Base-by-base conservation (phyloP, 1,140 invertebrate species). In the Aphidius ervi region DNA sequence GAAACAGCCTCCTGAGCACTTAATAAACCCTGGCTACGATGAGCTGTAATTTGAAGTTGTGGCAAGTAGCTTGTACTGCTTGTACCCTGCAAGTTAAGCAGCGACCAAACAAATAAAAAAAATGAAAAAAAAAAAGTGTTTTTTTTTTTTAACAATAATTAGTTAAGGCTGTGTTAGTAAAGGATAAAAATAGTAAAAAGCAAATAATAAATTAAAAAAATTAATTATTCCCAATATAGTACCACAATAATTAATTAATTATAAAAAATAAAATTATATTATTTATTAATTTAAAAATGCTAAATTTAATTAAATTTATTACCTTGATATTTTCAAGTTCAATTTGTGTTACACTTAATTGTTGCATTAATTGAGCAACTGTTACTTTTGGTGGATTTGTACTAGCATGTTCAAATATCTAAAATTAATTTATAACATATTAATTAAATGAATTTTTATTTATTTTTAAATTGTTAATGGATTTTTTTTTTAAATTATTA, bases 1-100 rank as follows among this genome's bases (percentile, higher is more conserved):
- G 89, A 90, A 85, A 92, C 87, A 84, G 90, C 90, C 85, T 92
- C 90, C 85, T 90, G 88, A 84, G 88, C 88, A 81, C 88, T 91
- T 82, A 92, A 87, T 82, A 91, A 88, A 83, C 85, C 86, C 84
- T 88, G 83, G 72, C 74, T 75, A 73, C 69, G 67, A 73, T 73
- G 68, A 66, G 76, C 74, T 83, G 84, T 84, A 81, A 83, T 84
- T 77, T 84, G 81, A 79, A 81, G 81, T 77, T 84, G 80, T 80
- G 81, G 82, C 79, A 83, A 82, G 81, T 85, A 86, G 81, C 82
- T 84, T 80, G 84, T 81, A 77, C 86, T 85, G 81, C 82, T 84
- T 80, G 84, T 81, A 77, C 86, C 85, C 85, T 88, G 85, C 72
- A 86, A 86, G 83, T 70, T 70, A 71, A 72, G 70, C 69, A 66